Conservation (phyloP, 2,113 vertebrate genomes). For the Podocnemis expansa region DNA sequence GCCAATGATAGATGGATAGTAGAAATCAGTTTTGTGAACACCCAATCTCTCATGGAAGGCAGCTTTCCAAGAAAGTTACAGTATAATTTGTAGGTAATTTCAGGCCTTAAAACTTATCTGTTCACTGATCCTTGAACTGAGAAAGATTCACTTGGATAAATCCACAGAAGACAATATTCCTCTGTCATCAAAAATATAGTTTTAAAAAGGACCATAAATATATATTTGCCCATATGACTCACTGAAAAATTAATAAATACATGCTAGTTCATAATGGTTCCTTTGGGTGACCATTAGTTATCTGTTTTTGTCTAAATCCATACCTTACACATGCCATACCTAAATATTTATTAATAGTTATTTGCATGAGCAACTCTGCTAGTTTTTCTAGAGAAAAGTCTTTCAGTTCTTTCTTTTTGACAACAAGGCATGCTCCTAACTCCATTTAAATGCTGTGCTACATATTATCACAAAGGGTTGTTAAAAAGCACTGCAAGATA, state of each 20-base stretch:
- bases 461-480: background rate
- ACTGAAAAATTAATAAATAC: background rate
- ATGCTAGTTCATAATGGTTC: background rate
- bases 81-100: constrained; percentile 52
- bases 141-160: constrained; percentile 11
- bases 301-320: background rate
- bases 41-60: constrained; percentile 45
- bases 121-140: background rate
- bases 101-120: constrained; percentile 6
- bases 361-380: background rate
- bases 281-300: background rate
- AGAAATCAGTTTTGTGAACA: constrained; percentile 50
- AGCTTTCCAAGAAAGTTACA: constrained; percentile 34
- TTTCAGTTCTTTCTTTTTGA: constrained; percentile 4
- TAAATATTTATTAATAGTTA: background rate
- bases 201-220: background rate
- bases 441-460: background rate
- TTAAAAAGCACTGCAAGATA: background rate
- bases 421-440: background rate
- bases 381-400: background rate
- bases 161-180: background rate
- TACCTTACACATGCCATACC: background rate
- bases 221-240: background rate
- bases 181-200: rapidly evolving
- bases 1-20: constrained; percentile 48